Conservation (phyloP, 2,888 invertebrate genomes). For the Rhagonycha lutea region DNA sequence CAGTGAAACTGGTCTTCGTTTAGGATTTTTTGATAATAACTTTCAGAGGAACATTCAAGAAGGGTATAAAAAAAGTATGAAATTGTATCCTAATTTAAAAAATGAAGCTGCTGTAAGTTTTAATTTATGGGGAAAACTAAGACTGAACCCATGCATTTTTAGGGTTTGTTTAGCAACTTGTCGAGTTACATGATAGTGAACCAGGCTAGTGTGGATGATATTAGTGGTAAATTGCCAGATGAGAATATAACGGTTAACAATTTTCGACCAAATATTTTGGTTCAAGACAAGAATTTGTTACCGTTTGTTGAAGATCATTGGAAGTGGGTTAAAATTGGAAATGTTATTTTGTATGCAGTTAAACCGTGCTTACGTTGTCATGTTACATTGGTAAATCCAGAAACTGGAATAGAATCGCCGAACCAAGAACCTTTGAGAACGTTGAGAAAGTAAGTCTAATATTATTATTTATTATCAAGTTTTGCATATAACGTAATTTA, state of each 20-base stretch:
- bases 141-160: neutral
- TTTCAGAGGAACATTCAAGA: conserved; percentile 39
- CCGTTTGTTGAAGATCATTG: conserved; percentile 61
- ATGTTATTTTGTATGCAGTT: conserved; percentile 56
- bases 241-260: conserved; percentile 53
- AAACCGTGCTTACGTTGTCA: conserved; percentile 62
- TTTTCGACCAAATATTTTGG: conserved; percentile 63
- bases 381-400: conserved; percentile 55
- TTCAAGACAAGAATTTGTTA: conserved; percentile 50
- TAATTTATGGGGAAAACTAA: neutral
- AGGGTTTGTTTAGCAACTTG: conserved; percentile 60
- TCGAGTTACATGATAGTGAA: conserved; percentile 60
- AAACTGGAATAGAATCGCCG: conserved; percentile 53
- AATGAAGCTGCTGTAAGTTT: conserved; percentile 43
- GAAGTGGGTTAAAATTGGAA: conserved; percentile 63
- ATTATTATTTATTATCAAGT: no score
- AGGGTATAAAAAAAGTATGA: conserved; percentile 37
- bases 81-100: conserved; percentile 43
- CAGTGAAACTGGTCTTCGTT: conserved; percentile 44
- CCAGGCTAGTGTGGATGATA: conserved; percentile 57
- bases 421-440: conserved; percentile 60
- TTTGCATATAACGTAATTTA: no score
- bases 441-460: conserved; percentile 58
- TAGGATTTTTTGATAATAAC: conserved; percentile 47
- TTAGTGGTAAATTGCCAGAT: conserved; percentile 55